Evolutionary conservation across 2,888 invertebrate species (phyloP), one percentile per base, ranked within the genome.

Genomic region (Drosophila buzzatii): DNA sequence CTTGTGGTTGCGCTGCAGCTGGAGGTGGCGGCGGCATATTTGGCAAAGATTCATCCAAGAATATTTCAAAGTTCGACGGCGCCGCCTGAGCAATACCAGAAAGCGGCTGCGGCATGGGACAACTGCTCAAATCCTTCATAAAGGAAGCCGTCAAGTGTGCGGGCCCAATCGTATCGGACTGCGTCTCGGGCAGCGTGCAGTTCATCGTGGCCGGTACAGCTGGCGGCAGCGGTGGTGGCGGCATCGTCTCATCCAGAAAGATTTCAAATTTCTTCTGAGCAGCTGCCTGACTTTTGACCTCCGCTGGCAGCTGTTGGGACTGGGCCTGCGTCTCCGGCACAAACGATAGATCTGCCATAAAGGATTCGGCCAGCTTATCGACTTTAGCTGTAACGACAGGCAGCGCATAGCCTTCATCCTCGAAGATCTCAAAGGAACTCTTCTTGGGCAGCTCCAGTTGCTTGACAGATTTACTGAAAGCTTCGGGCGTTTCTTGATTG

Each of bases 41-140:
- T 33, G 69, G 62, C 68, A 72, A 18, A 1, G 82, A 68, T 2
- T 75, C 73, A 49, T 81, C 75, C 1, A 65, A 23, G 59, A 53
- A 75, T 16, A 78, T 72, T 9, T 78, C 53, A 41, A 75, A 78
- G 1, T 61, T 33, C 20, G 18, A 14, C 1, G 27, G 37, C 37
- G 42, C 23, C 7, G 16, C 23, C 41, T 69, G 59, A 10, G 63
- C n/a, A 4, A n/a, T n/a, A 1, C 31, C 6, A 10, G 47, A 0
- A 1, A 31, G 27, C 10, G 58, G 27, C 37, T 27, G 7, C 52
- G 68, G 35, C 83, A 57, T 18, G 6, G 20, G 44, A 2, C 57
- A 73, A 44, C 75, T 80, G 61, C 76, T 80, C 23, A 89, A 89
- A 57, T 86, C 89, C 49, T 89, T 86, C 79, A 91, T 86, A 52